Percentiles rank a stretch among this genome's conserved stretches.
These are phyloP conservation scores for Etheostoma nigrum DNA, from an alignment of 2,797 vertebrate genomes.

Conservation along the genomic window DNA sequence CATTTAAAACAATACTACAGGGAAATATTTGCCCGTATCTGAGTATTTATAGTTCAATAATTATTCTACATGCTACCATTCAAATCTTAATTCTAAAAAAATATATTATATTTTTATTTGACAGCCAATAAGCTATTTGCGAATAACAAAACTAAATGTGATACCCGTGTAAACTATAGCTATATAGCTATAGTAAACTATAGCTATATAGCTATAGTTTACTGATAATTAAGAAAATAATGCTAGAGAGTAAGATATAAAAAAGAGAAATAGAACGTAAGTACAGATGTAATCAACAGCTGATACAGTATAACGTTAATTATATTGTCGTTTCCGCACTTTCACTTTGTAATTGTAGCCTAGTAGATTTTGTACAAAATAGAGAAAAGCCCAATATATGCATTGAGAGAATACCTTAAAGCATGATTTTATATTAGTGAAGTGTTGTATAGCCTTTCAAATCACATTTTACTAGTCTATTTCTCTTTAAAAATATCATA, in stretches of 20 bases:
- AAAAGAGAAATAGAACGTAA: neutral
- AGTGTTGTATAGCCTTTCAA: neutral
- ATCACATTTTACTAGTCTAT: neutral
- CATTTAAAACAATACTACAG: neutral
- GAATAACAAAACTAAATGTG: too few species aligned
- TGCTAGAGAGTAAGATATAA: neutral
- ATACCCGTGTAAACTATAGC: too few species aligned
- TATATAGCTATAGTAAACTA: too few species aligned
- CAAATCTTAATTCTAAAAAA: neutral
- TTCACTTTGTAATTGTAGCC: conserved; percentile 1
- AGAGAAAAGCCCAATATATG: neutral
- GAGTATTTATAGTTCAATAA: neutral
- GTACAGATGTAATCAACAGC: neutral
- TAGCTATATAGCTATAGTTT: too few species aligned
- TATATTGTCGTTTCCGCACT: neutral
- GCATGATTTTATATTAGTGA: neutral
- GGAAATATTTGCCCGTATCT: neutral
- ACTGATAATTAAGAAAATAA: neutral
- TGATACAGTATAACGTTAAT: neutral
- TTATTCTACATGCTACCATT: neutral
- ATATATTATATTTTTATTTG: too few species aligned
- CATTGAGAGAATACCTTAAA: neutral
- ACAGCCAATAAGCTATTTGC: too few species aligned
- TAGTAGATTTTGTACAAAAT: neutral
- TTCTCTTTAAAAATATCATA: neutral